Evolutionary conservation across 2,797 vertebrate genomes (phyloP).

Genomic region (Neosalanx taihuensis): DNA sequence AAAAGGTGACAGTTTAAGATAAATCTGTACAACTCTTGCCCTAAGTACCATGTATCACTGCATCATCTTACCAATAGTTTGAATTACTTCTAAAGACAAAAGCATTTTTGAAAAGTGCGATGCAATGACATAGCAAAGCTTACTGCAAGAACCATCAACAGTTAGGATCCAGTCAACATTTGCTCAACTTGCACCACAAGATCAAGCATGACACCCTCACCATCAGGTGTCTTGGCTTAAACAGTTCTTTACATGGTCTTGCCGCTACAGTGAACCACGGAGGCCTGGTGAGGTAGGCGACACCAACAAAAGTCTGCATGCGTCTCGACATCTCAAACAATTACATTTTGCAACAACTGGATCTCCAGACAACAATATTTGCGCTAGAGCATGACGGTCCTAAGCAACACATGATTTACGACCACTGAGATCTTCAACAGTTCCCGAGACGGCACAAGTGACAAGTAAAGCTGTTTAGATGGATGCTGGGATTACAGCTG

Average conservation of each 20-base stretch:
- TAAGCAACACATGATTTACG: not conserved
- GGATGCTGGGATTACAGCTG: constrained; percentile 51
- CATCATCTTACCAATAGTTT: too few species aligned
- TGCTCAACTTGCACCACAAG: too few species aligned
- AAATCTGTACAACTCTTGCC: too few species aligned
- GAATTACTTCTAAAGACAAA: too few species aligned
- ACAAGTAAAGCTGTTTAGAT: constrained; percentile 50
- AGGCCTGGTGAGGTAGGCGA: not conserved
- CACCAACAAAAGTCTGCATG: not conserved
- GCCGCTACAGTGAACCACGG: not conserved
- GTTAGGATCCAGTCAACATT: too few species aligned
- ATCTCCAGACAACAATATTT: not conserved
- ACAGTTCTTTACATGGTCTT: not conserved
- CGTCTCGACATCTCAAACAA: not conserved
- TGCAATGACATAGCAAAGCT: not conserved
- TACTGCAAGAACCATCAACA: too few species aligned
- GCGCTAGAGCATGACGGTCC: not conserved
- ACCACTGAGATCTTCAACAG: constrained; percentile 14
- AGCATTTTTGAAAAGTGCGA: too few species aligned
- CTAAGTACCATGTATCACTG: too few species aligned
- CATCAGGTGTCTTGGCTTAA: not conserved
- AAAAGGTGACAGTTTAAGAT: constrained; percentile 6
- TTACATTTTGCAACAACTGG: not conserved
- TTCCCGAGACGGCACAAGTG: constrained; percentile 31
- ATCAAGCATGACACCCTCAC: not conserved